Evolutionary conservation across 2,888 invertebrate genomes (phyloP).

Genomic region (Lamellibrachia columna): DNA sequence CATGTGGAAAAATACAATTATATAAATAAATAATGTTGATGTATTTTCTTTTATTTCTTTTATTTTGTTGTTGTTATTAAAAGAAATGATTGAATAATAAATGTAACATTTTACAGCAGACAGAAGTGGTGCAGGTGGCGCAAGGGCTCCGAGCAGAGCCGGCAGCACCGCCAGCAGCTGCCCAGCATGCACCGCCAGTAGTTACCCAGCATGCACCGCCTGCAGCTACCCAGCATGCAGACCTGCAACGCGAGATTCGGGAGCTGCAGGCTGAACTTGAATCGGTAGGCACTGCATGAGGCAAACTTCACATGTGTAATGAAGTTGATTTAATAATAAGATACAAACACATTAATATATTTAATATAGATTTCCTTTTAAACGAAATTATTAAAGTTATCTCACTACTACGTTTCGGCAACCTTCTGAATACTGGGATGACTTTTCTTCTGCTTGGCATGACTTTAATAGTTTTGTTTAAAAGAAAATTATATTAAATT

Average conservation of each 20-base stretch:
- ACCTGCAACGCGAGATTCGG: not conserved
- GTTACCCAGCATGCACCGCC: not conserved
- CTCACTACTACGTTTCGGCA: too few species aligned
- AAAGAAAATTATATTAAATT: too few species aligned
- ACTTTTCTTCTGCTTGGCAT: too few species aligned
- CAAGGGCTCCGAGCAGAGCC: not conserved
- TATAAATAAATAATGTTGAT: not conserved
- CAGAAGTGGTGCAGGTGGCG: not conserved
- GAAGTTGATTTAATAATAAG: not conserved
- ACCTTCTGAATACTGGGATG: too few species aligned
- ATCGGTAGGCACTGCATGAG: not conserved
- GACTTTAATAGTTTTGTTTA: too few species aligned
- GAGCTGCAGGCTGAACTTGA: not conserved
- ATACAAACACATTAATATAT: not conserved
- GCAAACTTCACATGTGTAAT: not conserved
- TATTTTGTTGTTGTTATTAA: not conserved
- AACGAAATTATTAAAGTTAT: too few species aligned
- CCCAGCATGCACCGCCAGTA: not conserved
- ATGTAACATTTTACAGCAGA: not conserved
- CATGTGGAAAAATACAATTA: not conserved
- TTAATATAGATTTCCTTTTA: not conserved
- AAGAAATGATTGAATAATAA: not conserved
- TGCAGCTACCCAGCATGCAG: not conserved
- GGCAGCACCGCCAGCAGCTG: not conserved
- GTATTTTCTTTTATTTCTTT: not conserved